A percentile compares a stretch with the other conserved stretches of the same genome.
These are phyloP conservation scores for Dromiciops gliroides DNA, from an alignment of 2,113 vertebrate species.

Conservation along the genomic window DNA sequence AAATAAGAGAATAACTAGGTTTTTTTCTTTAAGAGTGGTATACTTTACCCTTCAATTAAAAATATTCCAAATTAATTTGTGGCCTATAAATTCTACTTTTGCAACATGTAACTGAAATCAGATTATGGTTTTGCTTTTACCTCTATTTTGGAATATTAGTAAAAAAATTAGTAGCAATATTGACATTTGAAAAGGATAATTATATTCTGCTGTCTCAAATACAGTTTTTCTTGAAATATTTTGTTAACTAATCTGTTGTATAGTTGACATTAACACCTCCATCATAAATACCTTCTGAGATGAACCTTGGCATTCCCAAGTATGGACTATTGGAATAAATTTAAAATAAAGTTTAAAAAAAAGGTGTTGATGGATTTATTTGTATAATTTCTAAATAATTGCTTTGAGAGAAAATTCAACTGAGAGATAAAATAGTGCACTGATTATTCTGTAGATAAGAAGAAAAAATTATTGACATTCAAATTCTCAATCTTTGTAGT, in stretches of 20 bases:
- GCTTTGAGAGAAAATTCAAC: neutral
- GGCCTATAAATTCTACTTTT: slow-evolving; percentile 80
- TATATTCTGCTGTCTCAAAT: slow-evolving; percentile 14
- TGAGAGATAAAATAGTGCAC: neutral
- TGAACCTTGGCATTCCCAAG: slow-evolving; percentile 34
- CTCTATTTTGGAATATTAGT: slow-evolving; percentile 8
- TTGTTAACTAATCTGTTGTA: neutral
- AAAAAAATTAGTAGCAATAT: slow-evolving; percentile 45
- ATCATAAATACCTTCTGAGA: neutral
- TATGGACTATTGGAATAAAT: neutral
- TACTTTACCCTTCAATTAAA: neutral
- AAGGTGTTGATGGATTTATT: neutral
- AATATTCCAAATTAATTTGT: slow-evolving; percentile 83
- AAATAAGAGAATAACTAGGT: slow-evolving; percentile 69
- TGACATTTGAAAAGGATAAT: slow-evolving; percentile 60
- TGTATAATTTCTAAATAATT: neutral
- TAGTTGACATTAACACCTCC: slow-evolving; percentile 13
- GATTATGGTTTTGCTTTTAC: slow-evolving; percentile 61
- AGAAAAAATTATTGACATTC: neutral
- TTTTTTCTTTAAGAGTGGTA: neutral
- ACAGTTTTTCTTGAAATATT: slow-evolving; percentile 43
- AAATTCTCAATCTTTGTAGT: slow-evolving; percentile 19
- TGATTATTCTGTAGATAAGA: neutral
- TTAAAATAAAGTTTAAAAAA: neutral
- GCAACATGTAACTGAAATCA: slow-evolving; percentile 81